Evolutionary conservation across 2,113 vertebrate genomes (phyloP), one percentile per base, ranked within the genome.

Genomic region (Trematocara variabile): DNA sequence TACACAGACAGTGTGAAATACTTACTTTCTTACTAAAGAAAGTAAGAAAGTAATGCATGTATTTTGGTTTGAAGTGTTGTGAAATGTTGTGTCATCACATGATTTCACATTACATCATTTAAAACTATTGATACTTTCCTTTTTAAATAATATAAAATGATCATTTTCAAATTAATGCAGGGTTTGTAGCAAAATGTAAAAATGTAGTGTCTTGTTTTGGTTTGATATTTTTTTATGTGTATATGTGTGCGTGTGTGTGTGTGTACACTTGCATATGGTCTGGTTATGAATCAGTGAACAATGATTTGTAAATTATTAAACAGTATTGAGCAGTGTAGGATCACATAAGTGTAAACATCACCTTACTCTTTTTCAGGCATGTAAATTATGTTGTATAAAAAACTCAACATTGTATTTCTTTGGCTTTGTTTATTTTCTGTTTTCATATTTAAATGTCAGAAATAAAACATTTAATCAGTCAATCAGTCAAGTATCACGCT

Each of bases 181-280:
- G 33, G 33, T 65, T 37, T 65, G 58, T 37, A 65, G 9, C 33
- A 65, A 65, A 37, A 63, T 37, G 18, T 63, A 37, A 63, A 37
- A 65, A 37, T 65, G 58, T 65, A 63, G 33, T 20, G 58, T 37
- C 18, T 63, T 63, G 58, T 63, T 63, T 63, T 37, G 33, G 18
- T 63, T 63, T 37, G 18, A 37, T 63, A 2, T 11, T 34, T 34
- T 63, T 63, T 11, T 4, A n/a, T 60, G 30, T 60, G 5, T 34
- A 6, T n/a, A 2, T 34, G 56, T 33, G 8, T 60, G 28, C 0
- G 20, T 2, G 5, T 3, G 52, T 22, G 48, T 55, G 7, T 5
- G 54, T 58, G 30, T n/a, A 60, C 8, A 60, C 56, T 34, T 63
- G 30, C 9, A 11, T 63, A 37, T 37, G 30, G 30, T 63, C 58